Percentiles rank a stretch among this genome's conserved stretches.
Evolutionary conservation across 2,888 invertebrate genomes (phyloP).

Genomic region (Drosophila setosimentum): DNA sequence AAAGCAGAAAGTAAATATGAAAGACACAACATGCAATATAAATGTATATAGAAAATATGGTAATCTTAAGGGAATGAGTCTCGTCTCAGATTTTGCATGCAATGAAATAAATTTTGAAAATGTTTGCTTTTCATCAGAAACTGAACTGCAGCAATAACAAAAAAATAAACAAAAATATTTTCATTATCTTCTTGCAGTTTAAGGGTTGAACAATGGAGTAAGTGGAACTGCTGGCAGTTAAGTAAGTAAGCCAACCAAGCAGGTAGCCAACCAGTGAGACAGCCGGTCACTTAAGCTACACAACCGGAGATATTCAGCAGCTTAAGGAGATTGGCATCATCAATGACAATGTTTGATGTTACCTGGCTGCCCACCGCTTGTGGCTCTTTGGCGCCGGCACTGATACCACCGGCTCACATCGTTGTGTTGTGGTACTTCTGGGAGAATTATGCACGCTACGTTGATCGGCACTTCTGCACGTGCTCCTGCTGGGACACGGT

Average conservation of each 20-base stretch:
- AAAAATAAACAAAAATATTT: neutral
- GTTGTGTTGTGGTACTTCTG: slow-evolving; percentile 88
- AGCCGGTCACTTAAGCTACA: neutral
- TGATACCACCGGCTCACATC: slow-evolving; percentile 88
- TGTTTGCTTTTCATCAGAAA: neutral
- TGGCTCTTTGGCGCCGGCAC: slow-evolving; percentile 85
- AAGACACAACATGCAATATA: neutral
- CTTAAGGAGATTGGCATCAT: slow-evolving; percentile 19
- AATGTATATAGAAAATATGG: neutral
- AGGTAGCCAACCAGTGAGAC: neutral
- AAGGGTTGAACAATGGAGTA: slow-evolving; percentile 32
- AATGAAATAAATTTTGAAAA: neutral
- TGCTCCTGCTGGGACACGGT: slow-evolving; percentile 92
- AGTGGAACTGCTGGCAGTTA: slow-evolving; percentile 12
- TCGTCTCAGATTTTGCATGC: neutral
- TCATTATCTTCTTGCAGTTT: slow-evolving; percentile 31
- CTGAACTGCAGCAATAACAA: neutral
- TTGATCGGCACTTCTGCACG: slow-evolving; percentile 88
- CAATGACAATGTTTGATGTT: slow-evolving; percentile 80
- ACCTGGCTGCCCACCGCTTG: slow-evolving; percentile 85
- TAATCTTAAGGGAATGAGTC: no score
- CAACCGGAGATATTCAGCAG: slow-evolving; percentile 1
- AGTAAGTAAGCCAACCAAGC: slow-evolving; percentile 7
- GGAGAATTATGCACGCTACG: slow-evolving; percentile 88
- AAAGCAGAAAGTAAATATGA: neutral